These are phyloP conservation scores for Neotoma lepida DNA, from an alignment of 2,113 vertebrate species.

Conservation along the genomic window DNA sequence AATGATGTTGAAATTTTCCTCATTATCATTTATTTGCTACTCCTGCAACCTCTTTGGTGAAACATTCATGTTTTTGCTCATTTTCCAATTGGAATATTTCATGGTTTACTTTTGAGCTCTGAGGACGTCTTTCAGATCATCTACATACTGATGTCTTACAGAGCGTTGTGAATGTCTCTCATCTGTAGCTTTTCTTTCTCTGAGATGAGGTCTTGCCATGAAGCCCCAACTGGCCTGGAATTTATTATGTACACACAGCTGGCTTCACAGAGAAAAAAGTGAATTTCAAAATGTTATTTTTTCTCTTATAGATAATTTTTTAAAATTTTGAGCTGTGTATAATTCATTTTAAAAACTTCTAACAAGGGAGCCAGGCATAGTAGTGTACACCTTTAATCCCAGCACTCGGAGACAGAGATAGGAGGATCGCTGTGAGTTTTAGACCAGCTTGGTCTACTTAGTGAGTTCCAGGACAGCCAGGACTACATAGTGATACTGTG, in stretches of 20 bases:
- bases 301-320: background rate
- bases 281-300: constrained; percentile 12
- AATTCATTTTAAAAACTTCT: background rate
- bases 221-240: background rate
- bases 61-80: background rate
- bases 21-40: background rate
- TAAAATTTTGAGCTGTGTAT: background rate
- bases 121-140: background rate
- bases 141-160: background rate
- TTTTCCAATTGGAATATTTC: constrained; percentile 4
- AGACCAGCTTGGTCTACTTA: background rate
- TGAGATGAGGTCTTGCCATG: background rate
- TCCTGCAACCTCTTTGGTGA: background rate
- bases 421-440: background rate
- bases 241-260: background rate
- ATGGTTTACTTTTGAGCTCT: background rate
- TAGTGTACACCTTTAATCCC: background rate
- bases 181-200: background rate
- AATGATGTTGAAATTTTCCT: background rate
- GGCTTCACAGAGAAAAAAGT: background rate
- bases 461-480: background rate
- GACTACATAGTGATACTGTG: background rate
- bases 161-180: background rate
- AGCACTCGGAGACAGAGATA: background rate
- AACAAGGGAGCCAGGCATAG: background rate